Evolutionary conservation across 35 echinoderm and acorn worm species (phyloP).

Genomic region (Lytechinus pictus): DNA sequence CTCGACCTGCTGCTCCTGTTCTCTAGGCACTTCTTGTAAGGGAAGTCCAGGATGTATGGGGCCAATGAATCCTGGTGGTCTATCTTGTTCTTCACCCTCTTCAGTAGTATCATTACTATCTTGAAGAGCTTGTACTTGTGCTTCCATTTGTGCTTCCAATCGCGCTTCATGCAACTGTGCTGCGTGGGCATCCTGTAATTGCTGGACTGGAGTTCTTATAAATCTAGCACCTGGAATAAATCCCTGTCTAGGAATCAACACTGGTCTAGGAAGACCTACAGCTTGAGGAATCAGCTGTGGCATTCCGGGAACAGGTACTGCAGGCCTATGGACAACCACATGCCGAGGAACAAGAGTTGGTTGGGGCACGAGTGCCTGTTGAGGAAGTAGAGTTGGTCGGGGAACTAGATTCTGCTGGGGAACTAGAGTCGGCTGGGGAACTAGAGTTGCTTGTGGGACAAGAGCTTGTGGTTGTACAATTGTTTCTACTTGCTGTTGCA

Average conservation of each 20-base stretch:
- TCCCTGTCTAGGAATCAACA: conserved; percentile 10
- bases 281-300: not conserved
- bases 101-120: not conserved
- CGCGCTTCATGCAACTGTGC: conserved; percentile 4
- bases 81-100: conserved; percentile 6
- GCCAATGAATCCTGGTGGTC: conserved; percentile 52
- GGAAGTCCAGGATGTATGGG: conserved; percentile 42
- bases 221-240: conserved; percentile 14
- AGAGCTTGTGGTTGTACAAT: conserved; percentile 6
- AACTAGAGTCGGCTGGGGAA: not conserved
- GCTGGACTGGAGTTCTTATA: not conserved
- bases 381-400: not conserved
- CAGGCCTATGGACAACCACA: conserved; percentile 31
- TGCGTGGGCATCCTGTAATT: not conserved
- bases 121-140: not conserved
- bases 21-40: conserved; percentile 15
- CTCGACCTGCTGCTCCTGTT: conserved; percentile 34
- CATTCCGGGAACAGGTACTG: conserved; percentile 1
- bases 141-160: not conserved
- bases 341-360: not conserved
- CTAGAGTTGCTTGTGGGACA: not conserved
- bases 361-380: not conserved
- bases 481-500: conserved; percentile 22
- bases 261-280: conserved; percentile 46
- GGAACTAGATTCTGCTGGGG: not conserved